Conservation (phyloP, 1,140 invertebrate genomes). For the Pygmarrhopalites habei region DNA sequence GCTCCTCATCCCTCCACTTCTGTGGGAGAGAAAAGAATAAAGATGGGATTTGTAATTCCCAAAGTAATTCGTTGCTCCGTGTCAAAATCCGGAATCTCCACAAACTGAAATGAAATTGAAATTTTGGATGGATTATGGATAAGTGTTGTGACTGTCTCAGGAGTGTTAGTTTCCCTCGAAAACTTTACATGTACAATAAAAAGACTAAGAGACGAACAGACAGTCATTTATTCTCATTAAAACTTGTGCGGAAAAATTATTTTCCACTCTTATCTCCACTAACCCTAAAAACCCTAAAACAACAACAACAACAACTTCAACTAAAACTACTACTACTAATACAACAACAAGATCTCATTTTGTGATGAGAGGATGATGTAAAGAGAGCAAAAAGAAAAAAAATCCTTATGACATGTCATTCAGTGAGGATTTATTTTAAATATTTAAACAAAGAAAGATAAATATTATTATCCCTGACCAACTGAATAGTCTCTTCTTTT, state of each 20-base stretch:
- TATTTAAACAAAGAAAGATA: too few species aligned
- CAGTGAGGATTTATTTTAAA: too few species aligned
- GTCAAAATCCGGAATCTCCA: conserved; percentile 7
- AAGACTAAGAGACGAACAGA: conserved; percentile 11
- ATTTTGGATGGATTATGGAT: conserved; percentile 38
- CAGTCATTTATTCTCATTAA: conserved; percentile 1
- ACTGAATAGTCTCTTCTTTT: too few species aligned
- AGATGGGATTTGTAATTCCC: background rate
- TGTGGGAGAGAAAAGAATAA: background rate
- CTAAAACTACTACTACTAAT: too few species aligned
- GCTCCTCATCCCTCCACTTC: background rate
- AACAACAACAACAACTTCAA: too few species aligned
- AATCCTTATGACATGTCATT: too few species aligned
- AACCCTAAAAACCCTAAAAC: background rate
- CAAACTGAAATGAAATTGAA: conserved; percentile 30
- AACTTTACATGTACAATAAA: conserved; percentile 6
- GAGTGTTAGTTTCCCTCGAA: conserved; percentile 11
- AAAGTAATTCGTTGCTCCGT: conserved; percentile 6
- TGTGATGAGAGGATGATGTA: too few species aligned
- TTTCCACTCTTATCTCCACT: background rate
- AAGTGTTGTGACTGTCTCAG: conserved; percentile 14
- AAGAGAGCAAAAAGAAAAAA: too few species aligned
- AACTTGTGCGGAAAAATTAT: background rate
- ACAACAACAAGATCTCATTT: too few species aligned
- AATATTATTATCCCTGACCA: too few species aligned